phyloP scores from a whole-genome alignment of 1,140 invertebrate genomes.

The Chrysopa pallens region DNA sequence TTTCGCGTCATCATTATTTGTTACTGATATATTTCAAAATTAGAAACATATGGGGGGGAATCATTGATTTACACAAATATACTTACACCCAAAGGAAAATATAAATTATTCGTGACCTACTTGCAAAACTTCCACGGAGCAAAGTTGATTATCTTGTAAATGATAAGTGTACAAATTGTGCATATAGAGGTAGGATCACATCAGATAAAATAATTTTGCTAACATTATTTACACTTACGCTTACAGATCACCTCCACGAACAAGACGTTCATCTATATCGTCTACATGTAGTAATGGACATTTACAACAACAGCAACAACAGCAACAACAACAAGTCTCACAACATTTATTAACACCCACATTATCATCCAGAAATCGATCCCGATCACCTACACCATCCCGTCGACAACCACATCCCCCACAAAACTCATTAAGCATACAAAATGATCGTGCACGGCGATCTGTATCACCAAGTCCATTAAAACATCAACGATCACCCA shows the following conservation, averaged over 20 bases:
- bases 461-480: constrained; percentile 6
- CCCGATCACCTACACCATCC: constrained; percentile 13
- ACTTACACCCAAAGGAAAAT: too few relatives aligned
- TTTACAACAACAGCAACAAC: constrained; percentile 12
- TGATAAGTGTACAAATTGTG: too few relatives aligned
- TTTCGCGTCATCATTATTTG: too few relatives aligned
- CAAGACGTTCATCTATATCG: constrained; percentile 31
- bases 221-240: not conserved
- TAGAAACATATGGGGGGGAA: too few relatives aligned
- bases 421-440: not conserved
- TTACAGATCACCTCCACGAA: constrained; percentile 32
- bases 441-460: not conserved
- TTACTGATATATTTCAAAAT: too few relatives aligned
- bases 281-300: constrained; percentile 26
- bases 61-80: too few relatives aligned
- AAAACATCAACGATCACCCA: constrained; percentile 24
- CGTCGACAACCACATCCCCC: constrained; percentile 4
- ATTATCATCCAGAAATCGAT: constrained; percentile 12
- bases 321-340: constrained; percentile 16
- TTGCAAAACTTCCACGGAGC: too few relatives aligned
- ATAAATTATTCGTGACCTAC: too few relatives aligned
- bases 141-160: too few relatives aligned
- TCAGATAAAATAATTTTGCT: too few relatives aligned
- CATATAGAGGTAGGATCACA: too few relatives aligned
- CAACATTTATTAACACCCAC: constrained; percentile 20